Base-by-base conservation (phyloP, 2,113 vertebrate species). In the Cyprinus carpio region DNA sequence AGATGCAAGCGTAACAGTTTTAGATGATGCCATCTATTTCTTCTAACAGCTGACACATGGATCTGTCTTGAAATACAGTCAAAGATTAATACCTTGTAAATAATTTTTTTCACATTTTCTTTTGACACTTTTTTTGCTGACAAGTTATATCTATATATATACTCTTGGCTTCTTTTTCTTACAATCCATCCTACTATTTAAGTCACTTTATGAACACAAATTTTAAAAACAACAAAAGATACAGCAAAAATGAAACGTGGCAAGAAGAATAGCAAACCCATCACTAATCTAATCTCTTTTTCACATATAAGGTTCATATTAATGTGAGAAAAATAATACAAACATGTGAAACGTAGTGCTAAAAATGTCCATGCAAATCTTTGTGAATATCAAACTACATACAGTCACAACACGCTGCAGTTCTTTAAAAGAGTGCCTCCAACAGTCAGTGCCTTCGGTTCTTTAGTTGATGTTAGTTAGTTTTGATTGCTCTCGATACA, bases 401-500 rank as follows among this genome's bases (percentile, higher is more conserved):
- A 93, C 94, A 90, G 89, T 88, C 90, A 90, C 60, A 87, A 75
- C 46, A 77, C 56, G 34, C 43, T 84, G 23, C 18, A 16, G 27
- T 83, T 79, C 15, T 87, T 83, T 78, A 90, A 40, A 6, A 91
- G 89, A 85, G 83, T 88, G 56, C 80, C 92, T 91, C 88, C 95
- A 96, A 96, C 96, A 95, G 96, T 95, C 96, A 92, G 87, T 87
- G 95, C 95, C 96, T 95, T 91, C 78, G 58, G 91, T 91, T 87
- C 91, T 93, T 90, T 67, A 90, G 91, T 89, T 84, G 72, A 65
- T 87, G 72, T 86, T 87, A 51, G 75, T 67, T 89, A 84, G 88
- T 91, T 92, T 92, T 92, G 79, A 88, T 89, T 91, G 83, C 85
- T 83, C 84, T 85, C 60, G 67, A 91, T 89, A 91, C 91, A 93